phyloP scores from a whole-genome alignment of 2,113 vertebrate species.

The Myotis yumanensis region DNA sequence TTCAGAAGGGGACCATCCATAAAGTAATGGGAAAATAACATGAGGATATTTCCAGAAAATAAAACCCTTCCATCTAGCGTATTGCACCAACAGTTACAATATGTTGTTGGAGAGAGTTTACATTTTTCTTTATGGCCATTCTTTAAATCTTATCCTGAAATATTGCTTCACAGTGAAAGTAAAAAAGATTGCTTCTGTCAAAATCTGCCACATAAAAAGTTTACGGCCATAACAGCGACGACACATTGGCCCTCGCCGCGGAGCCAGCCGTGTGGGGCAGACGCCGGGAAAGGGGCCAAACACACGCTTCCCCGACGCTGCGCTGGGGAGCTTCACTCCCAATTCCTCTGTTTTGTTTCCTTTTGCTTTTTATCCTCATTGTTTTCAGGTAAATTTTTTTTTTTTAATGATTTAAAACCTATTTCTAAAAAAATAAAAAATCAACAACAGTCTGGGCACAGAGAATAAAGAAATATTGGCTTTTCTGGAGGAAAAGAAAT shows the following conservation, averaged over 20 bases:
- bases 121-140: constrained; percentile 19
- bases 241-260: not conserved
- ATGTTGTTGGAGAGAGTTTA: constrained; percentile 18
- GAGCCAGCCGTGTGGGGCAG: not conserved
- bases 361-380: not conserved
- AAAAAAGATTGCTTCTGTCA: constrained; percentile 54
- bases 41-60: constrained; percentile 1
- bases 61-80: not conserved
- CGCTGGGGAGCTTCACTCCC: not conserved
- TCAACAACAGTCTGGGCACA: not conserved
- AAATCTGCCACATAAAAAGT: not conserved
- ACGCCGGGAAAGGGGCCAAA: not conserved
- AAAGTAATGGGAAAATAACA: not conserved
- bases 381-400: not conserved
- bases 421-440: not conserved
- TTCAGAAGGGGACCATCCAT: not conserved
- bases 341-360: not conserved
- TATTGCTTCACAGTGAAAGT: constrained; percentile 35
- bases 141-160: constrained; percentile 56
- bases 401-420: not conserved
- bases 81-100: not conserved
- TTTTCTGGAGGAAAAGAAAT: constrained; percentile 18
- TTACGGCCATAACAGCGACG: not conserved
- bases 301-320: not conserved
- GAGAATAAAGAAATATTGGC: constrained; percentile 11